Percentiles rank a stretch among this genome's conserved stretches.
Conservation (phyloP, 2,888 invertebrate genomes). For the Bedellia somnulentella region DNA sequence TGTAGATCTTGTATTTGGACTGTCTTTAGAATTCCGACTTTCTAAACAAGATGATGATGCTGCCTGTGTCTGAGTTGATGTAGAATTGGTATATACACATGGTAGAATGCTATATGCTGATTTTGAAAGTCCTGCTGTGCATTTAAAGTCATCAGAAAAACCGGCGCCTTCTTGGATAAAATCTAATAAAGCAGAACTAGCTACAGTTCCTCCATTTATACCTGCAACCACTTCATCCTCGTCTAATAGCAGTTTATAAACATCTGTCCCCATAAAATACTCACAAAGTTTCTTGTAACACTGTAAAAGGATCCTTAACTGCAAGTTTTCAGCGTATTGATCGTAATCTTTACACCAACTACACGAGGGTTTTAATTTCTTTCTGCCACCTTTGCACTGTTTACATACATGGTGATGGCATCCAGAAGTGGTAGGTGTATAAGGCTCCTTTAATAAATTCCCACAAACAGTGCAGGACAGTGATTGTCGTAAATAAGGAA, state of each 20-base stretch:
- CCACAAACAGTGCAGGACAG: conserved; percentile 90
- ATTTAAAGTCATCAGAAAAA: conserved; percentile 75
- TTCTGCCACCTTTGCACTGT: conserved; percentile 80
- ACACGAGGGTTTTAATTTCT: conserved; percentile 83
- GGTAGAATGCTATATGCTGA: conserved; percentile 75
- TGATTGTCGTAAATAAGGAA: conserved; percentile 83
- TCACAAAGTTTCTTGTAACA: conserved; percentile 89
- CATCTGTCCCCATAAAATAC: conserved; percentile 73
- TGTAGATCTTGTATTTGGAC: conserved; percentile 36
- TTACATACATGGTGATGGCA: conserved; percentile 91
- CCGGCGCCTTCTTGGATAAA: conserved; percentile 80
- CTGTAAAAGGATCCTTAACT: conserved; percentile 77
- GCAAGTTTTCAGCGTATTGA: conserved; percentile 79
- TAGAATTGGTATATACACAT: conserved; percentile 70
- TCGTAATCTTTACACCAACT: conserved; percentile 83
- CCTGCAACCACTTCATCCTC: conserved; percentile 55
- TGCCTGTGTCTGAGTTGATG: conserved; percentile 41
- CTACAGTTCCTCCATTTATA: conserved; percentile 50
- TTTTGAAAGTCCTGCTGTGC: conserved; percentile 71
- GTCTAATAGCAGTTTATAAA: conserved; percentile 65
- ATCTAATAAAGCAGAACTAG: conserved; percentile 66
- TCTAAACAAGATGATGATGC: conserved; percentile 31
- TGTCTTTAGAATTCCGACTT: conserved; percentile 32
- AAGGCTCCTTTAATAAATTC: conserved; percentile 78
- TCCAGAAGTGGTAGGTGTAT: conserved; percentile 73